These are phyloP conservation scores for Otus sunia DNA, from an alignment of 2,113 vertebrate species.

Conservation along the genomic window DNA sequence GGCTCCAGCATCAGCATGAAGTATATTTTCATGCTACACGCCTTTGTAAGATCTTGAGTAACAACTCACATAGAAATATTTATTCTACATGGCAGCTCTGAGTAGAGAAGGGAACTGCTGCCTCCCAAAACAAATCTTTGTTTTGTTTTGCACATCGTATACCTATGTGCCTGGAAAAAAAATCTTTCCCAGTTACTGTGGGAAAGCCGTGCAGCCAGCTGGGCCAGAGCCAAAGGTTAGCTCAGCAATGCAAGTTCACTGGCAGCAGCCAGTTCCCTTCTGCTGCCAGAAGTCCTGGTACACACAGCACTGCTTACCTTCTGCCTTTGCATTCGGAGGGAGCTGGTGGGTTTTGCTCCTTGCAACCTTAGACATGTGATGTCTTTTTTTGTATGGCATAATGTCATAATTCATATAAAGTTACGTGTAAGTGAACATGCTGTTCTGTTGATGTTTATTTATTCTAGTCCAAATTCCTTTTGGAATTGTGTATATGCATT, in stretches of 20 bases:
- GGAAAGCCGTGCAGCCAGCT: background rate
- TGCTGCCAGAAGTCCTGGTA: background rate
- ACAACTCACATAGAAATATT: background rate
- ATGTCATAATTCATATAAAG: background rate
- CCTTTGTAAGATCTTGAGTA: background rate
- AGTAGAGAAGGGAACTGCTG: background rate
- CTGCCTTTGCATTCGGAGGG: background rate
- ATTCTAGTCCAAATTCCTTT: background rate
- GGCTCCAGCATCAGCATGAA: background rate
- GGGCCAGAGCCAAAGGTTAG: background rate
- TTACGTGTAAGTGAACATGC: background rate
- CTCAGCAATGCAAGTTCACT: accelerated
- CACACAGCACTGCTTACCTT: background rate
- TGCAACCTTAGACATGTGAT: background rate
- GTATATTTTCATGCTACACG: accelerated
- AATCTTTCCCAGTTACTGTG: background rate
- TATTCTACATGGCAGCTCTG: background rate
- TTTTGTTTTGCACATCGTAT: background rate
- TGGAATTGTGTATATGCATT: background rate
- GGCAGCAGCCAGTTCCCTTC: too few relatives aligned
- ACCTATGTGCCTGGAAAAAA: too few relatives aligned
- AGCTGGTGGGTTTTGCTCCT: background rate
- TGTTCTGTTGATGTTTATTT: background rate
- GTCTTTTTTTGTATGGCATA: background rate
- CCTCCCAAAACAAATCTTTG: background rate